A percentile compares a stretch with the other conserved stretches of the same genome.
Conservation (phyloP, 2,113 vertebrate species). For the Nicator chloris region DNA sequence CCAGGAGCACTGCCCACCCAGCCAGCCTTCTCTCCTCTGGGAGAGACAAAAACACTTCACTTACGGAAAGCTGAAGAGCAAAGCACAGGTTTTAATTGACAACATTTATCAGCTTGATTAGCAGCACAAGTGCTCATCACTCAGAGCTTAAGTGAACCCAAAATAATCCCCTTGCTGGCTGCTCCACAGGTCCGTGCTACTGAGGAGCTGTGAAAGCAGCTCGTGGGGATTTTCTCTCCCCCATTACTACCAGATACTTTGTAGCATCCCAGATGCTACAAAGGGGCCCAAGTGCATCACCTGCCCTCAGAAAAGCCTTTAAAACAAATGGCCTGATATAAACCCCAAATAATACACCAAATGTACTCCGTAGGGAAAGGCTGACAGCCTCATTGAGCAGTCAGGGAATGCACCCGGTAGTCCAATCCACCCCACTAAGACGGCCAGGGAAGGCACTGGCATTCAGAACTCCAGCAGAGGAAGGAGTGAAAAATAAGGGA, state of each 20-base stretch:
- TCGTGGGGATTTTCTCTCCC: not conserved
- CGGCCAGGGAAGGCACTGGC: not conserved
- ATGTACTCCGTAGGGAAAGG: not conserved
- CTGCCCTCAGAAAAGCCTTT: not conserved
- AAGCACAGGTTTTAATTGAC: not conserved
- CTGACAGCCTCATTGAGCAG: not conserved
- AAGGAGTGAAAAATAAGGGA: not conserved
- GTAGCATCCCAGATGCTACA: not conserved
- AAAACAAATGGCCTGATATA: not conserved
- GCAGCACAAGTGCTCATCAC: not conserved
- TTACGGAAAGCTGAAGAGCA: not conserved
- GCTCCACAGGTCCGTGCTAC: not conserved
- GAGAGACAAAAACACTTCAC: not conserved
- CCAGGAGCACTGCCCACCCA: not conserved
- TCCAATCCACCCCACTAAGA: not conserved
- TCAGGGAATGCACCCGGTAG: not conserved
- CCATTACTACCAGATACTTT: not conserved
- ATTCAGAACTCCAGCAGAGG: not conserved
- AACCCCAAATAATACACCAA: not conserved
- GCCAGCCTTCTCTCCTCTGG: not conserved
- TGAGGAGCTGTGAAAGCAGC: not conserved
- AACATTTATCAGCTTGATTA: constrained; percentile 35
- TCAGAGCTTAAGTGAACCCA: constrained; percentile 1
- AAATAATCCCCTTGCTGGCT: not conserved
- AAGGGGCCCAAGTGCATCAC: not conserved